Percentiles rank a stretch among this genome's conserved stretches.
Conservation (phyloP, 2,113 vertebrate species). For the Ochotona princeps region DNA sequence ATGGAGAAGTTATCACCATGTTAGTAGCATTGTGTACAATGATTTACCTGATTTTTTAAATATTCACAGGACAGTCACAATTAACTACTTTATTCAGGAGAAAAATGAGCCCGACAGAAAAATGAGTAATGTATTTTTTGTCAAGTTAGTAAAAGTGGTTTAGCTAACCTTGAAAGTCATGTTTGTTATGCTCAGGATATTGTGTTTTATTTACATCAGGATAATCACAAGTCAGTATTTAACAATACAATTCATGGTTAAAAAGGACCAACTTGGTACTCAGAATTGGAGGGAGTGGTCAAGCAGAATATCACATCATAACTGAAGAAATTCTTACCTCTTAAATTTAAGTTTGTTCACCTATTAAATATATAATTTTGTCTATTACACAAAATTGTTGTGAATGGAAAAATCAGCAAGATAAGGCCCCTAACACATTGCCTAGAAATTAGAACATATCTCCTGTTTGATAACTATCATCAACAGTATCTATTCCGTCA, state of each 20-base stretch:
- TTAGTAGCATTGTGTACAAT: not conserved
- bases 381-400: not conserved
- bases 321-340: not conserved
- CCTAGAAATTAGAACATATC: not conserved
- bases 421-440: not conserved
- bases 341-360: not conserved
- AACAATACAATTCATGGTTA: not conserved
- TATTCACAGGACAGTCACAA: slow-evolving; percentile 30
- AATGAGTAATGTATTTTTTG: not conserved
- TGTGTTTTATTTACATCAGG: not conserved
- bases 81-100: not conserved
- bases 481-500: not conserved
- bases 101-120: not conserved
- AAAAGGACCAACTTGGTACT: not conserved
- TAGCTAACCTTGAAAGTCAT: not conserved
- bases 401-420: not conserved
- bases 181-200: not conserved
- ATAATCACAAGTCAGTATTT: not conserved
- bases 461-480: not conserved
- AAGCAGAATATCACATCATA: not conserved
- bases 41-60: slow-evolving; percentile 33
- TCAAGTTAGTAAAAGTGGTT: not conserved
- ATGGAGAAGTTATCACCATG: not conserved
- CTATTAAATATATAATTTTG: not conserved
- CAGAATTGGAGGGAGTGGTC: not conserved